These are phyloP conservation scores for Alethe castanea DNA, from an alignment of 2,113 vertebrate species.

Conservation along the genomic window DNA sequence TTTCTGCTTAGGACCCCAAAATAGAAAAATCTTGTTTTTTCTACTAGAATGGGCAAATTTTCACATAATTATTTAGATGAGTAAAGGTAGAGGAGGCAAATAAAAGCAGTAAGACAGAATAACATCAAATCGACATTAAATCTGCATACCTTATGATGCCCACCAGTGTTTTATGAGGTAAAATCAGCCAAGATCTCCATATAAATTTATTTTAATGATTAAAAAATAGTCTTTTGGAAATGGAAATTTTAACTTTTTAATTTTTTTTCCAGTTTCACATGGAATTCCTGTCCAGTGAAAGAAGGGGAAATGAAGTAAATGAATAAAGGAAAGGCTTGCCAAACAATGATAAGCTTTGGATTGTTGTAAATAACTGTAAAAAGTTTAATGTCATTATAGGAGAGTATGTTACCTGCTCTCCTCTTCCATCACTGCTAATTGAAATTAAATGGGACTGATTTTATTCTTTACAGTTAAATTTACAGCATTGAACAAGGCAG, in stretches of 20 bases:
- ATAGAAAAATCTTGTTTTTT: background rate
- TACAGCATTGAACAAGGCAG: background rate
- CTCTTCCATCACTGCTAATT: background rate
- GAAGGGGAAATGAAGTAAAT: slow-evolving; percentile 18
- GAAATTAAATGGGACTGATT: background rate
- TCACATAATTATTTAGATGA: background rate
- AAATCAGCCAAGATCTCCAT: background rate
- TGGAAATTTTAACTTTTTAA: background rate
- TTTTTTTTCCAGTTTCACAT: background rate
- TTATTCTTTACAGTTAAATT: background rate
- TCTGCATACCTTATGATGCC: background rate
- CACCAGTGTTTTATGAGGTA: background rate
- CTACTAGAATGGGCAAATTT: background rate
- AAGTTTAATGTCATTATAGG: background rate
- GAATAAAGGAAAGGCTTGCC: background rate
- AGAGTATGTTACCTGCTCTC: background rate
- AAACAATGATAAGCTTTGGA: background rate
- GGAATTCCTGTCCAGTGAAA: background rate
- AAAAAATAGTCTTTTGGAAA: background rate
- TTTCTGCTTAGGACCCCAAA: background rate
- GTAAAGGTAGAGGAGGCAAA: background rate
- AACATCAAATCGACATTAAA: background rate
- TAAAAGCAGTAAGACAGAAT: background rate
- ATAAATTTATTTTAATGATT: background rate
- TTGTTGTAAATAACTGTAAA: background rate